Conservation (phyloP, 37 sponge, comb jelly and placozoan genomes). For the Aplysina aerophoba region DNA sequence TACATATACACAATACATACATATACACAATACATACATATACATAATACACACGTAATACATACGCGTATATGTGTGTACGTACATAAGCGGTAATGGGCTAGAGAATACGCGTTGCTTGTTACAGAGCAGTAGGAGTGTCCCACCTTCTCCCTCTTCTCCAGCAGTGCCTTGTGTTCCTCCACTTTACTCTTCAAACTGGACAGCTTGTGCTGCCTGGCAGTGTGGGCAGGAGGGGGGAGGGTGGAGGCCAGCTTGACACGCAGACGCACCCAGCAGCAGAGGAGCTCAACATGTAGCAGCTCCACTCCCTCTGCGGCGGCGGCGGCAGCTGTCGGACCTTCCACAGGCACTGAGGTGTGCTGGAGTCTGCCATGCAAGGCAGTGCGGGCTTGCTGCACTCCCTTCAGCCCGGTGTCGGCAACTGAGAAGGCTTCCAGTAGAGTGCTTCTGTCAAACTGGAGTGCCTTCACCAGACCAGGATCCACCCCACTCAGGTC, state of each 20-base stretch:
- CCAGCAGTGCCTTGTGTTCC: slow-evolving; percentile 36
- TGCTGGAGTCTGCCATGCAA: no score
- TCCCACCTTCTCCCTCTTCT: slow-evolving; percentile 38
- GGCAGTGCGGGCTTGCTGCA: background rate
- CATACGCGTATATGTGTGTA: no score
- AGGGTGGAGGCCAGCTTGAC: slow-evolving; percentile 69
- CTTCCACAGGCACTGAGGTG: background rate
- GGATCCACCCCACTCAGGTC: background rate
- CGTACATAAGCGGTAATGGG: no score
- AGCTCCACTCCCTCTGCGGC: slow-evolving; percentile 31
- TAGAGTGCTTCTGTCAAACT: slow-evolving; percentile 4
- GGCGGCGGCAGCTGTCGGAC: background rate
- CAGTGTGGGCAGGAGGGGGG: slow-evolving; percentile 56
- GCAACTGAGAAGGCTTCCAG: slow-evolving; percentile 9
- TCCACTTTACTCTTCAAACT: slow-evolving; percentile 57
- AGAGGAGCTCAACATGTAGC: slow-evolving; percentile 55
- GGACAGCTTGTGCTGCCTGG: slow-evolving; percentile 44
- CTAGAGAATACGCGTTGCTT: no score
- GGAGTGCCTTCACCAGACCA: background rate
- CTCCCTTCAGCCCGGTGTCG: slow-evolving; percentile 5
- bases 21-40: no score
- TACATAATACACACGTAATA: no score
- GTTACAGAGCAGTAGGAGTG: no score
- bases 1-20: no score
- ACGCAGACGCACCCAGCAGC: slow-evolving; percentile 37